Evolutionary conservation across 2,797 vertebrate genomes (phyloP).

Genomic region (Chiloscyllium punctatum): DNA sequence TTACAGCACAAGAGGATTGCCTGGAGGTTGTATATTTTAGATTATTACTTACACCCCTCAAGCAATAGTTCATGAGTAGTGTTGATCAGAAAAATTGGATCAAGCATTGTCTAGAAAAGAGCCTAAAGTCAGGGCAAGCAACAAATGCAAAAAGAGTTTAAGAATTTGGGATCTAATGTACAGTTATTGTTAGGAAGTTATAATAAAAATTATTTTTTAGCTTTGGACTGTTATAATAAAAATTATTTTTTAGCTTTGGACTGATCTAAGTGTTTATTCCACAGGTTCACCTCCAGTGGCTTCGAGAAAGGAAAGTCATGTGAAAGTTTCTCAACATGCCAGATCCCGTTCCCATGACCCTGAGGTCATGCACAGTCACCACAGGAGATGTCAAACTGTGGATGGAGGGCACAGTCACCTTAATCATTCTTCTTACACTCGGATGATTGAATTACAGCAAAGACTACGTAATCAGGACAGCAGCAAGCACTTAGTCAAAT

Average conservation of each 20-base stretch:
- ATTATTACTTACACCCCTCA: neutral
- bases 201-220: neutral
- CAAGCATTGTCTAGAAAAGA: neutral
- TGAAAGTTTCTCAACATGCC: constrained; percentile 70
- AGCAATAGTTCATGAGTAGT: neutral
- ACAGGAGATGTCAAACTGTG: constrained; percentile 72
- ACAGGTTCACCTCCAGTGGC: constrained; percentile 53
- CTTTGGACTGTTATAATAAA: neutral
- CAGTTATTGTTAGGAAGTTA: no score
- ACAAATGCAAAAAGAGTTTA: neutral
- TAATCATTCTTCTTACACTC: constrained; percentile 55
- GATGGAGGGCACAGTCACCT: constrained; percentile 55
- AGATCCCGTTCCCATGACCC: constrained; percentile 92
- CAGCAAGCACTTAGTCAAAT: constrained; percentile 66
- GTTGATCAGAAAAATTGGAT: neutral
- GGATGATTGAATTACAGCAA: constrained; percentile 63
- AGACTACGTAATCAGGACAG: constrained; percentile 62
- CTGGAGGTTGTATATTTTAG: neutral
- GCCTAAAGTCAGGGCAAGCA: neutral
- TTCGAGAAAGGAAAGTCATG: constrained; percentile 56
- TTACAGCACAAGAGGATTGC: neutral
- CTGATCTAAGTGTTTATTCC: constrained; percentile 38
- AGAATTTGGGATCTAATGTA: neutral
- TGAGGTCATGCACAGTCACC: constrained; percentile 74
- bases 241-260: neutral